Evolutionary conservation across 2,797 vertebrate species (phyloP).

Genomic region (Macropodus opercularis): DNA sequence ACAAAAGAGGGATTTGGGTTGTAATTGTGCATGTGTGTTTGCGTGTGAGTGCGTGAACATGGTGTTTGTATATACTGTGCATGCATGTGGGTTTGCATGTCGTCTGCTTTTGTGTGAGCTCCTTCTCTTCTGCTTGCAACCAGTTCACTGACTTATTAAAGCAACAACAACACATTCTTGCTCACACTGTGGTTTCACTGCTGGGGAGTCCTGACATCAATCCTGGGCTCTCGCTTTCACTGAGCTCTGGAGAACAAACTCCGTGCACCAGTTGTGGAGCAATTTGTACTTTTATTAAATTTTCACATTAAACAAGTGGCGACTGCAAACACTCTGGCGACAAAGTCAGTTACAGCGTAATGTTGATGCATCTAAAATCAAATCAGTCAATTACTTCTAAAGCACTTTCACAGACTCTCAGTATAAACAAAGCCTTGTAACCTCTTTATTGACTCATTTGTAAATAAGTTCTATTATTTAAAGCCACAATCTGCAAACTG

Average conservation of each 20-base stretch:
- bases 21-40: constrained; percentile 37
- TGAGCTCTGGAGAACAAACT: constrained; percentile 33
- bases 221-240: constrained; percentile 40
- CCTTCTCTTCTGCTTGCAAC: constrained; percentile 2
- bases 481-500: neutral
- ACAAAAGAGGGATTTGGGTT: constrained; percentile 69
- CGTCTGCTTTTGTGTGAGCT: neutral
- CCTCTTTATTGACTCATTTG: neutral
- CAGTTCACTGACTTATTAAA: constrained; percentile 20
- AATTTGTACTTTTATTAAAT: constrained; percentile 39
- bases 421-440: neutral
- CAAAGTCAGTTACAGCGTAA: constrained; percentile 3
- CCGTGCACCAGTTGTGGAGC: constrained; percentile 31
- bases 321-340: constrained; percentile 23
- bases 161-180: constrained; percentile 50
- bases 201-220: constrained; percentile 48
- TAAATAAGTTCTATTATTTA: neutral
- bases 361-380: constrained; percentile 12
- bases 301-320: constrained; percentile 8
- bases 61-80: constrained; percentile 17
- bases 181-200: constrained; percentile 46
- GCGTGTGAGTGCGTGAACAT: neutral
- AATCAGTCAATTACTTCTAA: too few relatives aligned
- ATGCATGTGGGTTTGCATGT: neutral
- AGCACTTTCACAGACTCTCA: neutral